These are phyloP conservation scores for Channallabes apus DNA, from an alignment of 2,797 vertebrate genomes.

Conservation along the genomic window DNA sequence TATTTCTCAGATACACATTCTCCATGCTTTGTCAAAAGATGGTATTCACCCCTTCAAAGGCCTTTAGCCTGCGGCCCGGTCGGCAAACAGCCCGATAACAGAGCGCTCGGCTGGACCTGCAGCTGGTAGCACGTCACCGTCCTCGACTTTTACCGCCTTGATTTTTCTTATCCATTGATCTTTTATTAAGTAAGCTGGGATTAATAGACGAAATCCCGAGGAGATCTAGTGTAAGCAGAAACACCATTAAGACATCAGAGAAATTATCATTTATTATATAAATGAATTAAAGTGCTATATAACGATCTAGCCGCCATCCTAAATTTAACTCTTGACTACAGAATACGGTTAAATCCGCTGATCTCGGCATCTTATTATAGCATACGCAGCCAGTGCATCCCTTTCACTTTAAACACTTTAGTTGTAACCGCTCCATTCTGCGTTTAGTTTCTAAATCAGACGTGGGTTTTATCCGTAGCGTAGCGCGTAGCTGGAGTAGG, in stretches of 20 bases:
- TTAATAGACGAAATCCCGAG: neutral
- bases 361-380: neutral
- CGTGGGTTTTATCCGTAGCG: neutral
- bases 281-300: neutral
- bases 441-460: neutral
- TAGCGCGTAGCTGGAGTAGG: constrained; percentile 49
- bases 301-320: neutral
- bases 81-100: constrained; percentile 99
- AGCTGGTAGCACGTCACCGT: constrained; percentile 73
- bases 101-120: constrained; percentile 85
- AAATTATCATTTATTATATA: neutral
- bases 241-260: too few species aligned
- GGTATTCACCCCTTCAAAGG: constrained; percentile 99
- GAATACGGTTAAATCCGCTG: neutral
- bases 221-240: neutral
- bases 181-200: neutral
- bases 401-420: neutral
- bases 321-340: neutral
- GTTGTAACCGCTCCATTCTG: neutral
- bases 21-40: constrained; percentile 99
- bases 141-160: constrained; percentile 19
- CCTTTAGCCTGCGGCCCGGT: constrained; percentile 99
- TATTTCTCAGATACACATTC: constrained; percentile 77
- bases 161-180: neutral
- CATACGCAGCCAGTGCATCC: neutral